Evolutionary conservation across 2,797 vertebrate species (phyloP).

Genomic region (Botia almorhae): DNA sequence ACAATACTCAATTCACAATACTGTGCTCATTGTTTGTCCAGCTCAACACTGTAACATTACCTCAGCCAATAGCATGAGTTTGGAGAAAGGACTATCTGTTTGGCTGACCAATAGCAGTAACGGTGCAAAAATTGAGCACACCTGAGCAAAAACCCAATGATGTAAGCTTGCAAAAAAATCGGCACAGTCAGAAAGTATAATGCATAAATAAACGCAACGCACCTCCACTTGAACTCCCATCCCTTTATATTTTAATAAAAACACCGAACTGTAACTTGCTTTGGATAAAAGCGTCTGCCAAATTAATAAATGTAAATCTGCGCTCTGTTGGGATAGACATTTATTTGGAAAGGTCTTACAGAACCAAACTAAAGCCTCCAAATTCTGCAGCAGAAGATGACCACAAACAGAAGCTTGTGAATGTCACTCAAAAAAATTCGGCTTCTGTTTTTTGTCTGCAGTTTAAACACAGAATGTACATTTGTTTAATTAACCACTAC

Average conservation of each 20-base stretch:
- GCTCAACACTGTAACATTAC: too few relatives aligned
- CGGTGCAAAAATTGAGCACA: neutral
- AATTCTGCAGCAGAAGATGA: neutral
- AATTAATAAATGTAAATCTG: neutral
- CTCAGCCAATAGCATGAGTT: too few relatives aligned
- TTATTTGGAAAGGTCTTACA: constrained; percentile 9
- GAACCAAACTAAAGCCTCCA: constrained; percentile 24
- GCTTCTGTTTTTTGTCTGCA: neutral
- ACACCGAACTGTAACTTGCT: too few relatives aligned
- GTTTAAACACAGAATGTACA: constrained; percentile 2
- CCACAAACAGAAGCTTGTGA: constrained; percentile 7
- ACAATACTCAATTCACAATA: too few relatives aligned
- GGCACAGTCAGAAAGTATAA: too few relatives aligned
- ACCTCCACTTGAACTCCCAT: neutral
- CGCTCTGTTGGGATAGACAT: neutral
- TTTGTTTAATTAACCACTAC: constrained; percentile 34
- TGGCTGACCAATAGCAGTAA: too few relatives aligned
- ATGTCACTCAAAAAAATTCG: neutral
- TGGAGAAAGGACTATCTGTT: too few relatives aligned
- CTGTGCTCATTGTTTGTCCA: too few relatives aligned
- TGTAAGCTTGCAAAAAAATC: too few relatives aligned
- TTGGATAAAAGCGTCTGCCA: too few relatives aligned
- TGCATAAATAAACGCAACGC: neutral
- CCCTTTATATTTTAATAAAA: neutral
- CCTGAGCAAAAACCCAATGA: neutral